Evolutionary conservation across 2,797 vertebrate species (phyloP), one percentile per base, ranked within the genome.

Genomic region (Zalophus californianus): DNA sequence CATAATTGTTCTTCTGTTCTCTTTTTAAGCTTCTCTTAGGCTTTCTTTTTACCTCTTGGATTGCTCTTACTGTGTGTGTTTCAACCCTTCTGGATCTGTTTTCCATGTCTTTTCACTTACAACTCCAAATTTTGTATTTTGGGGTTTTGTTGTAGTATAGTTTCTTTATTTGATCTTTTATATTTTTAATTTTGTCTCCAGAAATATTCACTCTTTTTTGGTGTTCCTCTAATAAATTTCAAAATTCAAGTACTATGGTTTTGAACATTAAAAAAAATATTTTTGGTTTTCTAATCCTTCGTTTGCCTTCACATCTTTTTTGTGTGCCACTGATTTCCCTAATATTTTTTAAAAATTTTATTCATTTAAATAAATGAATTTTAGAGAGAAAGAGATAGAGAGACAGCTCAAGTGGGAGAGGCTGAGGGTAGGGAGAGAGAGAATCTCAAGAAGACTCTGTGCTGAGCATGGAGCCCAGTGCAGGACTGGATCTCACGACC

Each of bases 181-280:
- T 7, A 89, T 15, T 93, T 95, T 54, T 52, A 70, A 86, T 54
- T 96, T 95, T 86, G 23, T 83, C 75, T 90, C 29, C 13, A 52
- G 62, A 91, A 87, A 16, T 56, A 48, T 21, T 15, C 7, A 21
- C 6, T 29, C 50, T 68, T 48, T 87, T 94, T 90, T 73, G 68
- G 13, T 54, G 15, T 94, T 88, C 27, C 25, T 78, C 23, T 84
- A 73, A 32, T 79, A 25, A 90, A 75, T 41, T 79, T 89, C 77
- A 41, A 82, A 72, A 93, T 82, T 95, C 52, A 68, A 77, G 8
- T 70, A 56, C 52, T 83, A 52, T 54, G 41, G 4, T 82, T 96
- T 64, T n/a, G 50, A 91, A 62, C 35, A 14, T 12, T 56, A 77
- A 75, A 89, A 60, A 35, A 54, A 95, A 44, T 48, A 70, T 14